A percentile compares a stretch with the other conserved stretches of the same genome.
phyloP scores from a whole-genome alignment of 2,797 vertebrate genomes.

The Glyptemys insculpta region DNA sequence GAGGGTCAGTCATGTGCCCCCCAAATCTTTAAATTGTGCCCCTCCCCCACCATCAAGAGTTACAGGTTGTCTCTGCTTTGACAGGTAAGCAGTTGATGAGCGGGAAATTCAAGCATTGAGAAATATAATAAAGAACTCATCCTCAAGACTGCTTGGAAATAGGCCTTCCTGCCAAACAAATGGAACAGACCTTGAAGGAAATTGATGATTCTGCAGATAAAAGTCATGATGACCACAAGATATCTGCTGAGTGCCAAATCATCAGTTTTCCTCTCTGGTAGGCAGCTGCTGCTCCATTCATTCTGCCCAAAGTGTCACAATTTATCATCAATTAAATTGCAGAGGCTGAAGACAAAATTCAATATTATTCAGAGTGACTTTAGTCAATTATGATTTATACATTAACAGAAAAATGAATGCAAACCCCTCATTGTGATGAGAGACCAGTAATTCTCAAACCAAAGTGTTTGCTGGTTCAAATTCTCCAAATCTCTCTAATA shows the following conservation, averaged over 20 bases:
- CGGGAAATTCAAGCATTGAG: accelerated
- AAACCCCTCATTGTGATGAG: not conserved
- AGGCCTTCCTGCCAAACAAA: accelerated
- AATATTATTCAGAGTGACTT: not conserved
- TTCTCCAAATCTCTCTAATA: not conserved
- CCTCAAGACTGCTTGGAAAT: not conserved
- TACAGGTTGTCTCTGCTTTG: not conserved
- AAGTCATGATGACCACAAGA: not conserved
- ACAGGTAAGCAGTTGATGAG: not conserved
- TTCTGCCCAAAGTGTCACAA: not conserved
- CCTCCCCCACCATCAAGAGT: not conserved
- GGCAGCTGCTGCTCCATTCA: not conserved
- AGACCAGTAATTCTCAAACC: not conserved
- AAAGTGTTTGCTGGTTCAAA: not conserved
- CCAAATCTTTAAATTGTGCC: not conserved
- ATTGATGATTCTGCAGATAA: not conserved
- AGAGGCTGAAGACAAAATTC: not conserved
- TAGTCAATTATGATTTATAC: not conserved
- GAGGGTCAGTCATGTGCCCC: too few relatives aligned
- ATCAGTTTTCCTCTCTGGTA: not conserved
- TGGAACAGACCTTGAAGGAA: accelerated
- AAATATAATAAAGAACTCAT: not conserved
- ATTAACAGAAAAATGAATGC: not conserved
- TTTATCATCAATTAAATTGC: not conserved
- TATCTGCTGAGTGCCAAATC: not conserved